phyloP scores from a whole-genome alignment of 2,888 invertebrate genomes.

The Synanthedon andrenaeformis region DNA sequence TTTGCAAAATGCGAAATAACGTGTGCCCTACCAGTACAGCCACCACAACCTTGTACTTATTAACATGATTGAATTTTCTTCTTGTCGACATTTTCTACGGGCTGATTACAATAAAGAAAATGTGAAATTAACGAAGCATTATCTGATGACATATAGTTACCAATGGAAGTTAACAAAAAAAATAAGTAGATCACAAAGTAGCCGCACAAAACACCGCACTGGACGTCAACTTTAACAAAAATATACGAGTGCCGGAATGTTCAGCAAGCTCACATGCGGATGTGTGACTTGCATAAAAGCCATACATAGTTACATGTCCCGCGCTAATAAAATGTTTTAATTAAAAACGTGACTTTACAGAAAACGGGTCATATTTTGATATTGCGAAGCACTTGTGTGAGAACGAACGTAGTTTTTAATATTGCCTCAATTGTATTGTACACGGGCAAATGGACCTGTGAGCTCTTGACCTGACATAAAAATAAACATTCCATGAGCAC shows the following conservation, averaged over 20 bases:
- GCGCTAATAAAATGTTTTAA: conserved; percentile 37
- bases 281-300: conserved; percentile 33
- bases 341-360: conserved; percentile 50
- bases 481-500: too few relatives aligned
- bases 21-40: too few relatives aligned
- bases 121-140: too few relatives aligned
- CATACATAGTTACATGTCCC: conserved; percentile 16
- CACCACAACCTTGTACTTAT: too few relatives aligned
- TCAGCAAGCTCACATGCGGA: conserved; percentile 32
- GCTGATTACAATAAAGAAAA: too few relatives aligned
- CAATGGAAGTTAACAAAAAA: neutral
- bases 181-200: neutral
- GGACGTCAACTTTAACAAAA: conserved; percentile 19
- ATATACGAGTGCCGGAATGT: conserved; percentile 4
- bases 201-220: conserved; percentile 13
- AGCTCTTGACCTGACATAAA: too few relatives aligned
- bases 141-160: too few relatives aligned
- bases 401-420: neutral
- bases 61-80: too few relatives aligned
- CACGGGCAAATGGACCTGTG: too few relatives aligned
- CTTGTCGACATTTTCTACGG: too few relatives aligned
- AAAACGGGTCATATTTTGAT: conserved; percentile 11
- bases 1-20: too few relatives aligned
- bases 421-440: neutral
- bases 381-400: neutral